phyloP scores from a whole-genome alignment of 2,797 vertebrate genomes.

The Ceryle rudis region DNA sequence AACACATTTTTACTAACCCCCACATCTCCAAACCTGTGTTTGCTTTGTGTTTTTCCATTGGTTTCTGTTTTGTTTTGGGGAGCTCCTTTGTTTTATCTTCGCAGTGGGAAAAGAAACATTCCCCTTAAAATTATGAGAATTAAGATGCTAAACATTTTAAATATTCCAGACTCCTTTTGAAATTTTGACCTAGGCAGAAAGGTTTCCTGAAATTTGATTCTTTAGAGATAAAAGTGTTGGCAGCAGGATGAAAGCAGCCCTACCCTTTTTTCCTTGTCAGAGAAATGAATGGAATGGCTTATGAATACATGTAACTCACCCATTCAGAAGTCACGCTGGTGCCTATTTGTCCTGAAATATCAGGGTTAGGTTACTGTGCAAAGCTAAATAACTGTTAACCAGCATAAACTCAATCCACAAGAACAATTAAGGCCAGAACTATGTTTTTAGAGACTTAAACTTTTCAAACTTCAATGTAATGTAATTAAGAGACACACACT shows the following conservation, averaged over 20 bases:
- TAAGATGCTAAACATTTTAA: conserved; percentile 57
- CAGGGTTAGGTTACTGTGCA: conserved; percentile 79
- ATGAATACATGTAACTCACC: conserved; percentile 54
- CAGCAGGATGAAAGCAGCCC: conserved; percentile 72
- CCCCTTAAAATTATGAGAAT: conserved; percentile 38
- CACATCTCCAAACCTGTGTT: neutral
- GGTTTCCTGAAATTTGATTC: conserved; percentile 84
- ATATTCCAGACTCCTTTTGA: conserved; percentile 76
- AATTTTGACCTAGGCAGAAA: conserved; percentile 78
- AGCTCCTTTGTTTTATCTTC: neutral
- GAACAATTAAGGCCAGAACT: conserved; percentile 64
- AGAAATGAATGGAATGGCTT: conserved; percentile 68
- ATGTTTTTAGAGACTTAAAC: neutral
- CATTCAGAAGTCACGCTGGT: conserved; percentile 71
- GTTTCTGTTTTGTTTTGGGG: neutral
- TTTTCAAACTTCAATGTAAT: neutral
- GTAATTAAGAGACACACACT: neutral
- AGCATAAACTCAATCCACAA: conserved; percentile 69
- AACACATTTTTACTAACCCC: conserved; percentile 42
- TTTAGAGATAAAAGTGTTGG: conserved; percentile 78
- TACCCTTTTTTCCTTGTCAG: conserved; percentile 42
- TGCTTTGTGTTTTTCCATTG: neutral
- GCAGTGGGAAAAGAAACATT: neutral
- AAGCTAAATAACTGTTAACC: conserved; percentile 55
- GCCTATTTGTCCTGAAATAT: conserved; percentile 78